These are phyloP conservation scores for Kuschelorhynchus macadamiae DNA, from an alignment of 2,888 invertebrate species.

Conservation along the genomic window DNA sequence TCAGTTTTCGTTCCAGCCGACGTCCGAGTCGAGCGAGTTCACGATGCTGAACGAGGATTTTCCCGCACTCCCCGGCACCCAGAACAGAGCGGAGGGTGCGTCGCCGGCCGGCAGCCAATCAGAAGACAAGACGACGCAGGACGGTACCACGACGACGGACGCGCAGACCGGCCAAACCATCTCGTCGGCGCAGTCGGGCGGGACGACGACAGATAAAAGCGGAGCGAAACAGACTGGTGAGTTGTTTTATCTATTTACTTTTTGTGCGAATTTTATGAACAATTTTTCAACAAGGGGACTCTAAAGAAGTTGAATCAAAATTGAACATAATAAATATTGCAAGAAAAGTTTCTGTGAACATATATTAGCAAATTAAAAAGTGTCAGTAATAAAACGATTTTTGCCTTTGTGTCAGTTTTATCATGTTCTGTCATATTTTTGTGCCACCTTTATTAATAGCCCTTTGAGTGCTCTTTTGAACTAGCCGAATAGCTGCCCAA, in stretches of 20 bases:
- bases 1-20: conserved; percentile 75
- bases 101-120: conserved; percentile 72
- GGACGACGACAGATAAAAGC: conserved; percentile 27
- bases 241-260: conserved; percentile 1
- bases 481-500: too few species aligned
- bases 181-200: conserved; percentile 21
- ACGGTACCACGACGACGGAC: conserved; percentile 51
- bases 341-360: too few species aligned
- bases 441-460: too few species aligned
- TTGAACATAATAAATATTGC: too few species aligned
- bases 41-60: conserved; percentile 99
- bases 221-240: conserved; percentile 38
- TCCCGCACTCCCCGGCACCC: conserved; percentile 97
- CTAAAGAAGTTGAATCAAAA: too few species aligned
- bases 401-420: too few species aligned
- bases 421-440: too few species aligned
- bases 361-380: too few species aligned
- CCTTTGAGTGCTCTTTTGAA: too few species aligned
- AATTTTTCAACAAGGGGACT: too few species aligned
- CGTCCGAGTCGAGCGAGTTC: conserved; percentile 92
- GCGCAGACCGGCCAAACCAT: conserved; percentile 6
- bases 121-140: conserved; percentile 56
- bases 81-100: conserved; percentile 78
- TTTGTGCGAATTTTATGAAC: conserved; percentile 2
- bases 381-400: too few species aligned